phyloP scores from a whole-genome alignment of 1,140 invertebrate genomes.

The Caligus rogercresseyi region DNA sequence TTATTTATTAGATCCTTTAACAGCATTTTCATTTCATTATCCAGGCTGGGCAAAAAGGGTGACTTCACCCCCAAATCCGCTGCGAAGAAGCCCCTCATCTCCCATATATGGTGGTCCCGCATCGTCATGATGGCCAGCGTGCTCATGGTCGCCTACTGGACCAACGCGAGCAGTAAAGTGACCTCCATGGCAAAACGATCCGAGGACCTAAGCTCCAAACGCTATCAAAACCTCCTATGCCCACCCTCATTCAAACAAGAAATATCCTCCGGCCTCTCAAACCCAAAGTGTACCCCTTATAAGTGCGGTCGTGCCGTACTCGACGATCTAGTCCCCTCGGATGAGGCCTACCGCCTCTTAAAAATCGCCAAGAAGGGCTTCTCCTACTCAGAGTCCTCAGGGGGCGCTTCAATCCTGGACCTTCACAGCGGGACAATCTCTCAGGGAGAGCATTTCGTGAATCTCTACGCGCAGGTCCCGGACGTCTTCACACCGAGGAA shows the following conservation, averaged over 20 bases:
- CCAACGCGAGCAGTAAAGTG: neutral
- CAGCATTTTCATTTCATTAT: no score
- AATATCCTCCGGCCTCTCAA: neutral
- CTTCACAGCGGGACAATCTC: constrained; percentile 65
- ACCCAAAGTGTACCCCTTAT: constrained; percentile 45
- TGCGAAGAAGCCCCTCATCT: neutral
- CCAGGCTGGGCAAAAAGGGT: neutral
- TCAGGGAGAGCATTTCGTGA: constrained; percentile 48
- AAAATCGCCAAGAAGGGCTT: constrained; percentile 46
- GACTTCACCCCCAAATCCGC: neutral
- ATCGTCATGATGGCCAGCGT: neutral
- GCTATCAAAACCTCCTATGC: constrained; percentile 13
- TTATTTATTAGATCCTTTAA: no score
- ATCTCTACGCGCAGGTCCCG: constrained; percentile 45
- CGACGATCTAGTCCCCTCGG: constrained; percentile 46
- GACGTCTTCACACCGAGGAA: constrained; percentile 46
- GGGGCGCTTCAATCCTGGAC: constrained; percentile 60
- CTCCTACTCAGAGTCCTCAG: constrained; percentile 41
- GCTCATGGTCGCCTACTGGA: neutral
- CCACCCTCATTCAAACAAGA: constrained; percentile 14
- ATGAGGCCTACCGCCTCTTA: constrained; percentile 46
- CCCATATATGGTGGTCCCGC: constrained; percentile 2
- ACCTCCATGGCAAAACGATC: constrained; percentile 9
- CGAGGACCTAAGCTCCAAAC: constrained; percentile 7
- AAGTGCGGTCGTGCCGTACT: constrained; percentile 56